A percentile compares a stretch with the other conserved stretches of the same genome.
Evolutionary conservation across 2,113 vertebrate genomes (phyloP).

Genomic region (Crotalus viridis): DNA sequence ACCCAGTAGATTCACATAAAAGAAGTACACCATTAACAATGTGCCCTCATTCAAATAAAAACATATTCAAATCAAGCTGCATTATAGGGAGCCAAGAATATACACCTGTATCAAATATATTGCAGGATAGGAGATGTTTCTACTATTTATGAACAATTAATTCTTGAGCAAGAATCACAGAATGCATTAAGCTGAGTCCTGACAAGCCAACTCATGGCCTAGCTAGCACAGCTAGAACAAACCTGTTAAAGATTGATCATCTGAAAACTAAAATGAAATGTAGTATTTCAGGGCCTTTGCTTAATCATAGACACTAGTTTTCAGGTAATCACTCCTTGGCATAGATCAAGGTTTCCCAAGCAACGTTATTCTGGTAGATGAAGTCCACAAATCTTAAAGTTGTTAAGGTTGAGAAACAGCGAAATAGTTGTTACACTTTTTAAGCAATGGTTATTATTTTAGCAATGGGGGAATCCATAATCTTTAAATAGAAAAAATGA

Average conservation of each 20-base stretch:
- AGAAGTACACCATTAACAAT: conserved; percentile 27
- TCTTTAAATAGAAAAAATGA: not conserved
- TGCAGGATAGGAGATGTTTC: not conserved
- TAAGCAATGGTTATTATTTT: not conserved
- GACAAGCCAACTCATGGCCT: not conserved
- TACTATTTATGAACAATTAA: rapidly evolving
- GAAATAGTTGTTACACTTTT: rapidly evolving
- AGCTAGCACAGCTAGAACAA: not conserved
- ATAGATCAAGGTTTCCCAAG: not conserved
- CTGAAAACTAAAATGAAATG: not conserved
- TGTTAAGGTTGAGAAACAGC: not conserved
- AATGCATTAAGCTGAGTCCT: not conserved
- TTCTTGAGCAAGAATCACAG: not conserved
- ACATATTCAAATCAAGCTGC: conserved; percentile 9
- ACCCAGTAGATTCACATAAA: conserved; percentile 34
- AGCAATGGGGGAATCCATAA: not conserved
- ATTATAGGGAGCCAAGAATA: rapidly evolving
- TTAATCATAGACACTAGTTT: not conserved
- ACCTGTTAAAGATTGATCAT: not conserved
- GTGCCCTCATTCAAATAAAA: conserved; percentile 50
- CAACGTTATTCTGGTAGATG: not conserved
- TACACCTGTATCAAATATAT: not conserved
- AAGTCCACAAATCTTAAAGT: not conserved
- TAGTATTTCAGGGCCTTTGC: not conserved
- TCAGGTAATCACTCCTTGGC: not conserved